Percentiles rank a stretch among this genome's conserved stretches.
Evolutionary conservation across 1,140 invertebrate genomes (phyloP).

Genomic region (Drosophila ambigua): DNA sequence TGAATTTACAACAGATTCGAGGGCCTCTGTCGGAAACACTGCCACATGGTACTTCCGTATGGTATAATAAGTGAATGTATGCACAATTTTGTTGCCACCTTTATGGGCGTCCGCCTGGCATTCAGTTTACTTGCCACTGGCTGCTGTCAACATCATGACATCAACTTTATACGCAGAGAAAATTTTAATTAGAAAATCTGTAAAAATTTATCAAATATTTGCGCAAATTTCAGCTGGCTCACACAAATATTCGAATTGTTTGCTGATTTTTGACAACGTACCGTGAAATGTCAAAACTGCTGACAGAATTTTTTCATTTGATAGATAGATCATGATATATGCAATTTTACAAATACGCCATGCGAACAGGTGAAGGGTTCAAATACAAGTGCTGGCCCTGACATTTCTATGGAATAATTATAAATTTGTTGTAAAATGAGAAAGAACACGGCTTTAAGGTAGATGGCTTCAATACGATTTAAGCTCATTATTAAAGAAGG

Average conservation of each 20-base stretch:
- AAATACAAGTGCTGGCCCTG: no score
- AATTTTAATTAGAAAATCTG: conserved; percentile 74
- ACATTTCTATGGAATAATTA: no score
- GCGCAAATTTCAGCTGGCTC: conserved; percentile 28
- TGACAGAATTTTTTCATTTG: conserved; percentile 23
- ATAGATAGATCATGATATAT: no score
- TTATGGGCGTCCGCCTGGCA: conserved; percentile 13
- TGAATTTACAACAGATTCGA: conserved; percentile 41
- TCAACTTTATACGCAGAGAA: conserved; percentile 46
- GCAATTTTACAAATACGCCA: no score
- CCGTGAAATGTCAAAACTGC: conserved; percentile 47
- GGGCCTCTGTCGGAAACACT: background rate
- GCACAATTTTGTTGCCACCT: conserved; percentile 39
- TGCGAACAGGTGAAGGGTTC: no score
- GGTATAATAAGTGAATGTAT: conserved; percentile 31
- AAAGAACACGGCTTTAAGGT: no score
- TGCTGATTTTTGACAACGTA: conserved; percentile 58
- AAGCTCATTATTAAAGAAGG: no score
- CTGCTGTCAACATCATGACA: conserved; percentile 61
- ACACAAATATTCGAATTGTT: conserved; percentile 54
- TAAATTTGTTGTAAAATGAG: no score
- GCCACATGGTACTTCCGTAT: conserved; percentile 18
- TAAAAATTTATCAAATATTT: conserved; percentile 19
- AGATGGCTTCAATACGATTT: no score
- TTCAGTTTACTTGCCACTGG: conserved; percentile 26